Conservation (phyloP, 2,797 vertebrate species). For the Hypotaenidia philippensis region DNA sequence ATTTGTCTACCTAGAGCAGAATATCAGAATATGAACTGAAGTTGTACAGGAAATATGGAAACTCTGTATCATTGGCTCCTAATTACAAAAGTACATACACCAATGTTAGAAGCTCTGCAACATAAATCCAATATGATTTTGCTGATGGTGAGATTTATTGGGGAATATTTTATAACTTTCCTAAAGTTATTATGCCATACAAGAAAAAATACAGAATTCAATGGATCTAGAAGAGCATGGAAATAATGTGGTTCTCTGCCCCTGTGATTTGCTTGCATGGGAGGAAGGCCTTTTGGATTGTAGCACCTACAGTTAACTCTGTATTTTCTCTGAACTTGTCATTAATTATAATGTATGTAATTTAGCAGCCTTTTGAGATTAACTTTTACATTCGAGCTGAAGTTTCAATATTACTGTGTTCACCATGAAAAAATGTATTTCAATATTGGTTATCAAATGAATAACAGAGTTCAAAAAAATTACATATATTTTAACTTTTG, state of each 20-base stretch:
- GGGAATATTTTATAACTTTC: background rate
- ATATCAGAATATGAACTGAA: slow-evolving; percentile 46
- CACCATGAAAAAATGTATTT: background rate
- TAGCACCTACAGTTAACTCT: background rate
- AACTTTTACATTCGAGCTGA: background rate
- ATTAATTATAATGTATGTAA: background rate
- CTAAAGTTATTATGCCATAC: background rate
- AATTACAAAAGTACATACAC: background rate
- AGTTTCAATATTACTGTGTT: background rate
- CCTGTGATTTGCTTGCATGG: background rate
- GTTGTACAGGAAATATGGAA: slow-evolving; percentile 23
- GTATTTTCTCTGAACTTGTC: background rate
- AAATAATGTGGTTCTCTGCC: background rate
- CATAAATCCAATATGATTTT: background rate
- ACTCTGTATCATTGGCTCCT: background rate
- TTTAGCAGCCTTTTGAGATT: background rate
- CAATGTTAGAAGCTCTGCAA: background rate
- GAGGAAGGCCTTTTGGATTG: background rate
- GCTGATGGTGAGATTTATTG: background rate
- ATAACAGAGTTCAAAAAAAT: background rate
- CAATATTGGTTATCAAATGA: background rate
- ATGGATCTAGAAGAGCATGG: background rate
- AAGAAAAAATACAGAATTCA: background rate
- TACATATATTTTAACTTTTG: background rate
- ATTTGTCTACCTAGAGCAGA: slow-evolving; percentile 37